Evolutionary conservation across 37 sponge, comb jelly and placozoan species (phyloP), one percentile per base, ranked within the genome.

Genomic region (Sycon ciliatum): DNA sequence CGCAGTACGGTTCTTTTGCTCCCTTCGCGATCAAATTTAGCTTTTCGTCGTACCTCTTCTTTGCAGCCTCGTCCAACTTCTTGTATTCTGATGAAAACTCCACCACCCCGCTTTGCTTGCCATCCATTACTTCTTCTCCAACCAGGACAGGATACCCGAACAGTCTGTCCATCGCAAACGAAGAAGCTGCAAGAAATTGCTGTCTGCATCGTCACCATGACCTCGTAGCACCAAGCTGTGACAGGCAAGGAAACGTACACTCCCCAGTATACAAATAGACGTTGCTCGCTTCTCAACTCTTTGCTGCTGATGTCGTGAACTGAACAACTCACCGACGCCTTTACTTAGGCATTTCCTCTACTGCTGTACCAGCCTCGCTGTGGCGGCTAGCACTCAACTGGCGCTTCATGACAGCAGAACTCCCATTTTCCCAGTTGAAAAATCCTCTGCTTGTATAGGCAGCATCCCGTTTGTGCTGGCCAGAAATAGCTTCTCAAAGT

Each of bases 391-490:
- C 73, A 64, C 78, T 82, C 18, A 49, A 3, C 67, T 69, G 60
- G 53, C 82, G 86, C 73, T 85, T 85, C 56, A 73, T 82, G 63
- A 85, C 85, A 2, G 78, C 75, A 39, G 20, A 58, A 1, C 80
- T 82, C 22, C 78, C 86, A 22, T 89, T 79, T 67, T 85, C 82
- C 85, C 86, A 85, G 61, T 80, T 63, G 75, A 52, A 37, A 80
- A n/a, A 85, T 26, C 91, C 86, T 73, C 58, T 84, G 56, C 36
- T 72, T 32, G 77, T 75, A 34, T 86, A 90, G n/a, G 86, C 68
- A 60, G 11, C n/a, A 60, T 22, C n/a, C n/a, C n/a, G n/a, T 26
- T n/a, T 18, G 63, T 60, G 30, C 63, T 60, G 7, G 63, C 26
- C 26, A 60, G 63, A 60, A 60, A 26, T 22, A n/a, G 7, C 30